Percentiles rank a stretch among this genome's conserved stretches.
phyloP scores from a whole-genome alignment of 2,888 invertebrate genomes.

The Thereva nobilitata region DNA sequence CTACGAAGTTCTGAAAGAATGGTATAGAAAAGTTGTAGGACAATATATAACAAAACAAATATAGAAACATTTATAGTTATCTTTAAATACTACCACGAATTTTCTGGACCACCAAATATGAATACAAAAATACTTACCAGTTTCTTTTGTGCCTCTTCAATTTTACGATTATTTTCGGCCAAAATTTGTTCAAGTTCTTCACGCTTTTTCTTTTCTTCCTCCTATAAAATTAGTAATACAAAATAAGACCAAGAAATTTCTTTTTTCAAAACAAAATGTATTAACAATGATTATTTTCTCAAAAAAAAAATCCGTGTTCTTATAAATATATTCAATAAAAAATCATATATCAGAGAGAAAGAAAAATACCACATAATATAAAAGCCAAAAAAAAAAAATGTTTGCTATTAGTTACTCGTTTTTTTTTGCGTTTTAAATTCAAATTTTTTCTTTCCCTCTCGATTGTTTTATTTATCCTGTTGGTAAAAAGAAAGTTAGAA shows the following conservation, averaged over 20 bases:
- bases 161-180: conserved; percentile 97
- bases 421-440: background rate
- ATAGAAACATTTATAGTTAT: too few species aligned
- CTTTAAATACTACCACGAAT: too few species aligned
- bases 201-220: conserved; percentile 94
- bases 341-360: too few species aligned
- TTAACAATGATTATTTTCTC: conserved; percentile 10
- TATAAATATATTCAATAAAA: conserved; percentile 5
- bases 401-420: background rate
- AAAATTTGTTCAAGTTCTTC: conserved; percentile 95
- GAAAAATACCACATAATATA: too few species aligned
- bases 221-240: conserved; percentile 71
- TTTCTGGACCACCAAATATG: too few species aligned
- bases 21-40: too few species aligned
- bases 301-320: conserved; percentile 30
- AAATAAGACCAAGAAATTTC: conserved; percentile 8
- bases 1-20: too few species aligned
- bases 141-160: conserved; percentile 95
- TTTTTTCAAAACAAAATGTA: background rate
- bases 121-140: conserved; percentile 68
- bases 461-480: conserved; percentile 17
- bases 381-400: conserved; percentile 4
- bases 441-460: conserved; percentile 24
- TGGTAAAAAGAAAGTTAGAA: conserved; percentile 28
- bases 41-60: too few species aligned